These are phyloP conservation scores for Equus przewalskii DNA, from an alignment of 2,113 vertebrate genomes.

Conservation along the genomic window DNA sequence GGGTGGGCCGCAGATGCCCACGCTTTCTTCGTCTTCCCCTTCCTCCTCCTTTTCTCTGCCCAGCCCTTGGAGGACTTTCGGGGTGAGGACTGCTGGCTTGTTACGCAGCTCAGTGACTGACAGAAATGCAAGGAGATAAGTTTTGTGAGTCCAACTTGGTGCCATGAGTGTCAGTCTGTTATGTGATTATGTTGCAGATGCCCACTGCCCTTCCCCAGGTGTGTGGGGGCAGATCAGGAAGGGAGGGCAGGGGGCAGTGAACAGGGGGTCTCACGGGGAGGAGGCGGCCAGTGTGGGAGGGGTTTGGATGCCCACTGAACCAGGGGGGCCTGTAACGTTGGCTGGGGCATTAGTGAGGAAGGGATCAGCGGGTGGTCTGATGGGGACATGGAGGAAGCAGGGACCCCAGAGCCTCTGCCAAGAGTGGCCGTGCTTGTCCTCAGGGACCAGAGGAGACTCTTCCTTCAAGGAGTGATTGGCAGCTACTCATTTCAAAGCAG, in stretches of 20 bases:
- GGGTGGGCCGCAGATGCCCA: accelerated
- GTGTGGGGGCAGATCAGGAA: not conserved
- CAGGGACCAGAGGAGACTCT: not conserved
- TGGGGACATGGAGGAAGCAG: not conserved
- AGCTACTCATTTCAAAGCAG: not conserved
- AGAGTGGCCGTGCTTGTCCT: not conserved
- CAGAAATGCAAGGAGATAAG: accelerated
- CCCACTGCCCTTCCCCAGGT: not conserved
- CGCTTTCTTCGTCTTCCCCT: not conserved
- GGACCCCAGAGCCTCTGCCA: not conserved
- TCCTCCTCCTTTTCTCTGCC: not conserved
- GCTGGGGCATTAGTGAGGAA: not conserved
- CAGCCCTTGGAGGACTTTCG: not conserved
- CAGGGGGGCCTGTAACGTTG: not conserved
- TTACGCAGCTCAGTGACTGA: not conserved
- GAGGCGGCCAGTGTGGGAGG: not conserved
- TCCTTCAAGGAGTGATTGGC: not conserved
- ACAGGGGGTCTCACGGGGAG: not conserved
- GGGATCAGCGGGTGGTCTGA: not conserved
- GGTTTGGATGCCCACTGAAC: not conserved
- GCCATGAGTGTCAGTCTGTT: not conserved
- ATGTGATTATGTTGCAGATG: not conserved
- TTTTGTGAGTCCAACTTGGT: accelerated
- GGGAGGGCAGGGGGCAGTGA: too few relatives aligned
- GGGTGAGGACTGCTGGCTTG: not conserved